A percentile compares a stretch with the other conserved stretches of the same genome.
Evolutionary conservation across 2,113 vertebrate genomes (phyloP).

Genomic region (Antidorcas marsupialis): DNA sequence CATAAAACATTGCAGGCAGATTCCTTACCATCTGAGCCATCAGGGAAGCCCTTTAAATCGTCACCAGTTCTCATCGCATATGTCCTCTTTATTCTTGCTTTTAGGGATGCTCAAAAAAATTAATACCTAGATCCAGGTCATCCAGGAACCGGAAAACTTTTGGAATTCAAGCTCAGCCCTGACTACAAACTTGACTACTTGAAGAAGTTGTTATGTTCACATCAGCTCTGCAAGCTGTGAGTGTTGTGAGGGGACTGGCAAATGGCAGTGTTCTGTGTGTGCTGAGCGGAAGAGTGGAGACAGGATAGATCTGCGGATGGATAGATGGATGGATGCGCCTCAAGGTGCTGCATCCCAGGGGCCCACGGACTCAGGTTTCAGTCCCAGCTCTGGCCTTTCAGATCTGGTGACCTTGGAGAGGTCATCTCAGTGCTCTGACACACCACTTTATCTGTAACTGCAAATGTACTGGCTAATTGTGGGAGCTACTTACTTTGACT

Average conservation of each 20-base stretch:
- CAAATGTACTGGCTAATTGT: neutral
- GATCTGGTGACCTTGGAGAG: neutral
- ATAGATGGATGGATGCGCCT: rapidly evolving
- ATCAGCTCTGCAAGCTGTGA: neutral
- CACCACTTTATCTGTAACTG: neutral
- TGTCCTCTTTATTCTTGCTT: neutral
- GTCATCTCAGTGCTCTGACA: neutral
- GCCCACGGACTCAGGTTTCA: neutral
- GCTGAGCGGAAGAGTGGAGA: neutral
- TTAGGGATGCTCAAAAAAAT: neutral
- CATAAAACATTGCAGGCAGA: neutral
- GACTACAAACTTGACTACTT: neutral
- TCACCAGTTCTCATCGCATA: neutral
- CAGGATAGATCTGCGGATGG: neutral
- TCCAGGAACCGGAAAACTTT: neutral
- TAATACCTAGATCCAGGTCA: neutral
- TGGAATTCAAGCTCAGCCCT: neutral
- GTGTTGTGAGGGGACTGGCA: rapidly evolving
- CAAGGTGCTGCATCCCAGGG: rapidly evolving
- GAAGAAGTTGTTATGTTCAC: neutral
- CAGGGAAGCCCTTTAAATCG: neutral
- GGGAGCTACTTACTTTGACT: neutral
- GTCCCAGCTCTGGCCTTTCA: neutral
- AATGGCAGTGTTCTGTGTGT: neutral
- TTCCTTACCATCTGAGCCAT: neutral